A percentile compares a stretch with the other conserved stretches of the same genome.
Evolutionary conservation across 2,113 vertebrate species (phyloP).

Genomic region (Hippocampus barbouri): DNA sequence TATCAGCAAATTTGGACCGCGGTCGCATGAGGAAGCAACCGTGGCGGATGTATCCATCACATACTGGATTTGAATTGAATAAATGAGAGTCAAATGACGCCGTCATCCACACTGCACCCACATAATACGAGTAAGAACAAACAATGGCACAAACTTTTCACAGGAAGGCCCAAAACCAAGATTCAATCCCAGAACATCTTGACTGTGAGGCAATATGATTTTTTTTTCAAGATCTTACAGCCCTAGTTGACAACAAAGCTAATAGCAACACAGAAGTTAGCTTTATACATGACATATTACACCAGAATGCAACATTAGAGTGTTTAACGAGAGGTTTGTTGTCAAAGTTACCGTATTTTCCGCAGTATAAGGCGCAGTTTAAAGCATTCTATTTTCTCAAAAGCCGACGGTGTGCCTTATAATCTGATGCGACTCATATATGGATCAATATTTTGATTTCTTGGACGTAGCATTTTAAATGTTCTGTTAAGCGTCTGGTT

Average conservation of each 20-base stretch:
- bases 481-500: too few relatives aligned
- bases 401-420: too few relatives aligned
- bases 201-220: too few relatives aligned
- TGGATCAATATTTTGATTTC: too few relatives aligned
- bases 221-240: too few relatives aligned
- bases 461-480: too few relatives aligned
- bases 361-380: too few relatives aligned
- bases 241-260: neutral
- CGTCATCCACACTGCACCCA: slow-evolving; percentile 16
- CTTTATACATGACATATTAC: neutral
- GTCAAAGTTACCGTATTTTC: neutral
- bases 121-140: neutral
- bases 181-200: too few relatives aligned
- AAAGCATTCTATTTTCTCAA: too few relatives aligned
- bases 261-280: neutral
- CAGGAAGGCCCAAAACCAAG: too few relatives aligned
- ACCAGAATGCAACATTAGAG: neutral
- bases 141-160: neutral
- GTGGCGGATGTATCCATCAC: neutral
- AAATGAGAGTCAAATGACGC: slow-evolving; percentile 24
- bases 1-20: slow-evolving; percentile 26
- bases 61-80: slow-evolving; percentile 13
- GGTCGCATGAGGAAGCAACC: slow-evolving; percentile 7
- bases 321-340: neutral
- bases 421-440: too few relatives aligned